Percentiles rank a stretch among this genome's conserved stretches.
phyloP scores from a whole-genome alignment of 2,888 invertebrate genomes.

The Perizoma affinitatum region DNA sequence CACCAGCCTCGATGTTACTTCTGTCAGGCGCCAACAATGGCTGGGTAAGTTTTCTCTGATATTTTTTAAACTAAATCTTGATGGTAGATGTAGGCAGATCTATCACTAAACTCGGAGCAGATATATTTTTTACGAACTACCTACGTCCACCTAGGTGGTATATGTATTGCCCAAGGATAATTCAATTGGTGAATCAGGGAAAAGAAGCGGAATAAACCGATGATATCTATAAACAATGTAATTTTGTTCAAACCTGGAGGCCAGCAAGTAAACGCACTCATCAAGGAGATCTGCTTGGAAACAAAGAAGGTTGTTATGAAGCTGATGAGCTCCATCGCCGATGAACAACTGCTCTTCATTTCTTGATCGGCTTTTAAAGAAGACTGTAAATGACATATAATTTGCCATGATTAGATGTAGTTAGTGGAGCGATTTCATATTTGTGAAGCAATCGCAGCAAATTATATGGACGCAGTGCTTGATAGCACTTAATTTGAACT shows the following conservation, averaged over 20 bases:
- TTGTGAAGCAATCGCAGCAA: conserved; percentile 25
- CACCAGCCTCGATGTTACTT: conserved; percentile 40
- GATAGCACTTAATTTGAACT: too few species aligned
- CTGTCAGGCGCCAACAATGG: conserved; percentile 28
- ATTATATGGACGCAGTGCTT: conserved; percentile 17
- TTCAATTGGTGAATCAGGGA: too few species aligned
- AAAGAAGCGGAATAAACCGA: too few species aligned
- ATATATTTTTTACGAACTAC: too few species aligned
- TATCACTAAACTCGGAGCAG: too few species aligned
- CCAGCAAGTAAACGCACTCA: conserved; percentile 67
- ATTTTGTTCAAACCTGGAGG: conserved; percentile 50
- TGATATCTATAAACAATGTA: too few species aligned
- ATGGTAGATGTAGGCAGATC: neutral
- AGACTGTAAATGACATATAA: too few species aligned
- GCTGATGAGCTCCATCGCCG: conserved; percentile 51
- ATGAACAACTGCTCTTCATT: neutral
- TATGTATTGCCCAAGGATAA: conserved; percentile 7
- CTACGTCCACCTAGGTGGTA: conserved; percentile 1
- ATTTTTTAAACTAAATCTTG: neutral
- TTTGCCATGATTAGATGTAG: neutral
- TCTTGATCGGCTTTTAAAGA: too few species aligned
- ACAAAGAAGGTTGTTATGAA: conserved; percentile 58
- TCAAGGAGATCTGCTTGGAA: conserved; percentile 55
- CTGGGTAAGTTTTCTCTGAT: too few species aligned
- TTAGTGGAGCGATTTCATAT: conserved; percentile 11